Evolutionary conservation across 2,888 invertebrate genomes (phyloP), one percentile per base, ranked within the genome.

Genomic region (Cosmia trapezina): DNA sequence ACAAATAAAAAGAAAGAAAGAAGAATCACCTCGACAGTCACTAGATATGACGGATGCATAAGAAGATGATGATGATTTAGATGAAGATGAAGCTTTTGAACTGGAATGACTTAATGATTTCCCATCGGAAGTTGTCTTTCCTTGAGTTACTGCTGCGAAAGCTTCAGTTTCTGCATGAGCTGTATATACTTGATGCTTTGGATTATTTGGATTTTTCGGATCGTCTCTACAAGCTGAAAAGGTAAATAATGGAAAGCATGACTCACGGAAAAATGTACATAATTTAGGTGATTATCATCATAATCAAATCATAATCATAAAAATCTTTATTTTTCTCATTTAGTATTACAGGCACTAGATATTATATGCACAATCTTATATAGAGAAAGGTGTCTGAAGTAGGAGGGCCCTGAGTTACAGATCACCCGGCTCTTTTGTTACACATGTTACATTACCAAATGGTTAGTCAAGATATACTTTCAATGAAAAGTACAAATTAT

Each of bases 51-150:
- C 12, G 4, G 49, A 61, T 28, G 43, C 4, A 43, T 22, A 56
- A 49, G 75, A 53, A 73, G 51, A 14, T 3, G 61, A 63, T 73
- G 61, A 63, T 73, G 70, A 70, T 45, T 28, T 28, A 28, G 78
- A 56, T 28, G n/a, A 0, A 41, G 61, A 62, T 28, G 61, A 77
- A 37, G 51, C 54, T 54, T 49, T 43, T 3, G 7, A 43, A 43
- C n/a, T 43, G 7, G 49, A 28, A 17, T 45, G 47, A 47, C 14
- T 45, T 7, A 22, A 17, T 56, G 78, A 19, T 61, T 70, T 69
- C 8, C 19, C 17, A 43, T 53, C 1, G 19, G n/a, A 45, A 41
- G 28, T 2, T 0, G 19, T 37, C 19, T 68, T 22, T 51, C 9
- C 56, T 37, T 43, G 19, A 61, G 19, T 45, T 28, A 37, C 14